A percentile compares a stretch with the other conserved stretches of the same genome.
Evolutionary conservation across 2,113 vertebrate genomes (phyloP).

Genomic region (Microcebus lehilahytsara): DNA sequence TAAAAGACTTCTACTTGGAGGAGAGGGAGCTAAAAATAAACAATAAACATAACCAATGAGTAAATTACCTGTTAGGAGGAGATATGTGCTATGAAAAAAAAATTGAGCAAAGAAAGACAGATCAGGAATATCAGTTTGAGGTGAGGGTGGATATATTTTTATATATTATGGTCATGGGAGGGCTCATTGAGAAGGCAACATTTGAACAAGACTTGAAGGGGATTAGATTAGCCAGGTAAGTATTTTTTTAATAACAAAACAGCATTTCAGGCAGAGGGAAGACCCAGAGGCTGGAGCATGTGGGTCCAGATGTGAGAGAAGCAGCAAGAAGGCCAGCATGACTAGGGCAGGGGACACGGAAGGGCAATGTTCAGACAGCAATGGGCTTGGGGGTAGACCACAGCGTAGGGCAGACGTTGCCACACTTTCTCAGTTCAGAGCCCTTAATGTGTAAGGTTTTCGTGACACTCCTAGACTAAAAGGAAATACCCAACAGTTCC

Average conservation of each 20-base stretch:
- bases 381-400: background rate
- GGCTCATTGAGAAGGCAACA: background rate
- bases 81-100: background rate
- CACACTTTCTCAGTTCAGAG: background rate
- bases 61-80: background rate
- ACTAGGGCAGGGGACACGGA: background rate
- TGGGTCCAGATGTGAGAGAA: too few relatives aligned
- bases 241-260: background rate
- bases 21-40: background rate
- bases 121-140: background rate
- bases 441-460: background rate
- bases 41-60: background rate
- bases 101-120: background rate
- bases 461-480: background rate
- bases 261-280: background rate
- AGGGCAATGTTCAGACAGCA: background rate
- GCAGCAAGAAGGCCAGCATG: background rate
- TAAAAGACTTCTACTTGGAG: background rate
- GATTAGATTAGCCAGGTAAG: background rate
- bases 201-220: background rate
- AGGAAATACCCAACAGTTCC: background rate
- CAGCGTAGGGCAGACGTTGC: accelerated
- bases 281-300: background rate
- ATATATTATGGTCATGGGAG: background rate
- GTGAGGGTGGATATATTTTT: background rate